Conservation (phyloP, 2,113 vertebrate genomes). For the Pseudopodoces humilis region DNA sequence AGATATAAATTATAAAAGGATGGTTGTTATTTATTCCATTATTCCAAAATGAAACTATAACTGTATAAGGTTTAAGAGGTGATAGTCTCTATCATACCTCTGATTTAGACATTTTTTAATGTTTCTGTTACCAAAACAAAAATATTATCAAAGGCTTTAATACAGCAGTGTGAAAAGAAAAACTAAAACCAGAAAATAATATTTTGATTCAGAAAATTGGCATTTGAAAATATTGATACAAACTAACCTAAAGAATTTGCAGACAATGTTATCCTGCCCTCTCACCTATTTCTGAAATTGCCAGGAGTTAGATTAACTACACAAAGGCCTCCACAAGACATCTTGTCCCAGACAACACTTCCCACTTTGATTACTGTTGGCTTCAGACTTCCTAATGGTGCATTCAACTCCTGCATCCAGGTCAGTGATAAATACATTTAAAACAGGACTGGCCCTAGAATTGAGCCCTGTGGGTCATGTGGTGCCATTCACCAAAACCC, state of each 20-base stretch:
- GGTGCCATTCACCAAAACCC: background rate
- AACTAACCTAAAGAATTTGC: background rate
- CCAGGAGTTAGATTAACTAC: background rate
- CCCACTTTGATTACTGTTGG: background rate
- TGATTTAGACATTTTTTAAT: conserved; percentile 46
- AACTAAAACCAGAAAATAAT: background rate
- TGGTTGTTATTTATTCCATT: background rate
- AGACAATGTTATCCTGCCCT: background rate
- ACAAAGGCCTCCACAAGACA: background rate
- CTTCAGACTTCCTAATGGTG: background rate
- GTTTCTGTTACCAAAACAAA: conserved; percentile 40
- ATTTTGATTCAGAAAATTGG: conserved; percentile 39
- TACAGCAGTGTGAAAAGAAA: conserved; percentile 9
- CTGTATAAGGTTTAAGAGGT: conserved; percentile 7
- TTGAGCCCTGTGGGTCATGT: background rate
- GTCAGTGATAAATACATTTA: fast-evolving
- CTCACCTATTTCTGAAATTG: background rate
- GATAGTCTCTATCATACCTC: background rate
- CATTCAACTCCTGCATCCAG: background rate
- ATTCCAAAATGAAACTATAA: background rate
- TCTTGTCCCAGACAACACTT: background rate
- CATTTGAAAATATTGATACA: conserved; percentile 2
- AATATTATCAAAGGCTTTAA: conserved; percentile 45
- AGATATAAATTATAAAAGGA: background rate
- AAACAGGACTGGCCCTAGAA: background rate